Conservation (phyloP, 2,888 invertebrate genomes). For the Antitype chi region DNA sequence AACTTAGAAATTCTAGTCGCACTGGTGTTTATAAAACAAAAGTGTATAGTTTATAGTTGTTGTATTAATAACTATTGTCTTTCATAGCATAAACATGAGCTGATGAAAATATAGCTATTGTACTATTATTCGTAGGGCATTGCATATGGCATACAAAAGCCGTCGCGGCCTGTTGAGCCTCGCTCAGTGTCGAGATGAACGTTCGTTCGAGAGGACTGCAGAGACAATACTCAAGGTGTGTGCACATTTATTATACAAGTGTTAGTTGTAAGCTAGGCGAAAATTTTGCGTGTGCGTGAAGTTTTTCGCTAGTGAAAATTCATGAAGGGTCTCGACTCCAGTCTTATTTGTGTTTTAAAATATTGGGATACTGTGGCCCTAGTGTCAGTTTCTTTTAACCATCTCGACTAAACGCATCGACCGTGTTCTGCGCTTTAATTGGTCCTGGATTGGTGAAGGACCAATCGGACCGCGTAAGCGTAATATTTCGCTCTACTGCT, state of each 20-base stretch:
- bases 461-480: too few relatives aligned
- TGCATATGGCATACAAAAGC: conserved; percentile 89
- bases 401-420: too few relatives aligned
- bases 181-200: conserved; percentile 85
- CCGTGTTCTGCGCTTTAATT: too few relatives aligned
- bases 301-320: conserved; percentile 10
- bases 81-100: conserved; percentile 79
- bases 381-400: too few relatives aligned
- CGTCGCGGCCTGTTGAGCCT: conserved; percentile 84
- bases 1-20: conserved; percentile 83
- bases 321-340: background rate
- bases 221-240: conserved; percentile 87
- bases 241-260: conserved; percentile 32
- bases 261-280: conserved; percentile 13
- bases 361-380: background rate
- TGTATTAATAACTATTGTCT: conserved; percentile 88
- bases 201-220: conserved; percentile 80
- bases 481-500: too few relatives aligned
- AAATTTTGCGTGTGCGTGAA: background rate
- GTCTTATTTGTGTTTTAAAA: background rate
- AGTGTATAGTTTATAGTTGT: conserved; percentile 84
- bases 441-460: too few relatives aligned
- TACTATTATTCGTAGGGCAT: conserved; percentile 81
- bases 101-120: conserved; percentile 81
- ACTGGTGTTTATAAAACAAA: conserved; percentile 85